Conservation (phyloP, 2,888 invertebrate species). For the Subacronicta megacephala region DNA sequence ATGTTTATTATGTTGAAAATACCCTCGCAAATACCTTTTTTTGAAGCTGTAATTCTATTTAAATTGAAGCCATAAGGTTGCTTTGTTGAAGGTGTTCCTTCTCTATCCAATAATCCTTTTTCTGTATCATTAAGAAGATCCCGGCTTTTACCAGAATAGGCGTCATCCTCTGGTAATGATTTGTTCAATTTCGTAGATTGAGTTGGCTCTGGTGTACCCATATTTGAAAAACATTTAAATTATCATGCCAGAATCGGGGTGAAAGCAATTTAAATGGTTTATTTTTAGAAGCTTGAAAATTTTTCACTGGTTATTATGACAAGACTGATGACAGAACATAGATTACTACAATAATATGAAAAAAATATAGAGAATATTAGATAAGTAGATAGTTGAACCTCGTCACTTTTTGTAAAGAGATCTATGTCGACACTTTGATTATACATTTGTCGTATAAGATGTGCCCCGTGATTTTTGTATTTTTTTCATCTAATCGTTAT, state of each 20-base stretch:
- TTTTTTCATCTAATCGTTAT: too few species aligned
- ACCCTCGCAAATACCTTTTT: not conserved
- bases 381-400: too few species aligned
- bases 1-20: too few species aligned
- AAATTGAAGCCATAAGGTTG: slow-evolving; percentile 27
- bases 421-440: too few species aligned
- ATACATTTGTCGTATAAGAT: too few species aligned
- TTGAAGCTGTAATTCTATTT: slow-evolving; percentile 2
- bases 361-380: too few species aligned
- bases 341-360: too few species aligned
- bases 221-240: not conserved
- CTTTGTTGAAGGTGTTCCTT: slow-evolving; percentile 2
- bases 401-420: too few species aligned
- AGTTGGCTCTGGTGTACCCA: not conserved
- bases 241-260: not conserved
- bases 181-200: not conserved
- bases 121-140: slow-evolving; percentile 1
- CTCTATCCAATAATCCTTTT: not conserved
- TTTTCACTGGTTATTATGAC: not conserved
- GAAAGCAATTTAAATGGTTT: not conserved
- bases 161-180: not conserved
- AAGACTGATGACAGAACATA: not conserved
- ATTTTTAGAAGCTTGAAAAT: not conserved
- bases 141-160: not conserved
- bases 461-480: too few species aligned